A percentile compares a stretch with the other conserved stretches of the same genome.
These are phyloP conservation scores for Tiaroga cobitis DNA, from an alignment of 2,797 vertebrate species.

Conservation along the genomic window DNA sequence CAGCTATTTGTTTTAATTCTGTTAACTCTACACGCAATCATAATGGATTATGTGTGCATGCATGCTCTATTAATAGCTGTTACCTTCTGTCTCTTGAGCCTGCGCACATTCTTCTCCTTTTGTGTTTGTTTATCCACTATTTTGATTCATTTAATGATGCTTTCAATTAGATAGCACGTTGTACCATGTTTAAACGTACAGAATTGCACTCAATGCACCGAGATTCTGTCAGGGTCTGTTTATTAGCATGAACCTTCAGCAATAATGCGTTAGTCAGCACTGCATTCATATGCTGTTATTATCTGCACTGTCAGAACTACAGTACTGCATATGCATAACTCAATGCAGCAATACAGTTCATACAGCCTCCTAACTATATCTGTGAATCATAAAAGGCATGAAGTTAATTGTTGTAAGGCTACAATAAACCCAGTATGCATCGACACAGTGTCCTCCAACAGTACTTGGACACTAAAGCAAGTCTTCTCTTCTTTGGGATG, in stretches of 20 bases:
- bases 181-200: not conserved
- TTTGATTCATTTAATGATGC: not conserved
- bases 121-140: not conserved
- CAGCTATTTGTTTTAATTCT: not conserved
- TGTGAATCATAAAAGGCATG: not conserved
- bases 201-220: not conserved
- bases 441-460: not conserved
- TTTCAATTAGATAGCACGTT: not conserved
- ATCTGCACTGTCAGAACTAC: not conserved
- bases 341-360: not conserved
- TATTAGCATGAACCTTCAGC: not conserved
- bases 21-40: not conserved
- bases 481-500: not conserved
- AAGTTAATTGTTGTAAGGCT: not conserved
- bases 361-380: not conserved
- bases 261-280: not conserved
- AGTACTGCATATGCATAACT: not conserved
- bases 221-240: not conserved
- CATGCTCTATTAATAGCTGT: not conserved
- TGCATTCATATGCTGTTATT: conserved; percentile 9
- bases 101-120: not conserved
- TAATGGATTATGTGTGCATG: not conserved
- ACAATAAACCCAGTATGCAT: not conserved
- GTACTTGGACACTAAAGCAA: not conserved
- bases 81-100: not conserved